Base-by-base conservation (phyloP, 2,797 vertebrate species). In the Okamejei kenojei region DNA sequence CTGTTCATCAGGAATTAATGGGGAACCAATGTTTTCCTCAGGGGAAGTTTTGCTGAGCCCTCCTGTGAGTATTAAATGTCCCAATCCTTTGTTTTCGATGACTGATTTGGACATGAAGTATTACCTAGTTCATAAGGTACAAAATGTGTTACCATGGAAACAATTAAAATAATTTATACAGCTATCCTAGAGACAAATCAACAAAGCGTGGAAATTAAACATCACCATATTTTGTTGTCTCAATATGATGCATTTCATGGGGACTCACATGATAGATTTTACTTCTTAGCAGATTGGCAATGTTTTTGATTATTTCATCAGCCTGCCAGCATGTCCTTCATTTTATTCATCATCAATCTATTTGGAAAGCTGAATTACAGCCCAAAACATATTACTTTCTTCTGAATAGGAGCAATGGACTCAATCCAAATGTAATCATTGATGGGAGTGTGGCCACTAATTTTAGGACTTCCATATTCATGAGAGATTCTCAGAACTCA, bases 191-290 rank as follows among this genome's bases (percentile, higher is more conserved):
- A 88, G 29, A 32, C 54, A 13, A 68, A 19, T 15, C 26, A 21
- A 19, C 84, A 32, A 17, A 58, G 61, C 84, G 19, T 88, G 29
- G 84, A 88, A 88, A 88, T 88, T 88, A 88, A n/a, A 88, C 15
- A 15, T 13, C 54, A 65, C 82, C 17, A 35, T 86, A 86, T 63
- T 88, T 65, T 61, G 19, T 88, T n/a, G 13, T 65, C 63, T 32
- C 84, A 65, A 65, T 88, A 81, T 88, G n/a, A 63, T 19, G 29
- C 63, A 35, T 35, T 65, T 68, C 13, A 19, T 21, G 11, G 63
- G 17, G 26, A 17, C 11, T 65, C 26, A 32, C 13, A 21, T 63
- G 84, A 68, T 88, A 35, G 58, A 23, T 88, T 88, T 7, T 9
- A 65, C 61, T 58, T 68, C 61, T 58, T 32, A 68, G 10, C 61